These are phyloP conservation scores for Platyscapa corneri DNA, from an alignment of 1,140 invertebrate species.

Conservation along the genomic window DNA sequence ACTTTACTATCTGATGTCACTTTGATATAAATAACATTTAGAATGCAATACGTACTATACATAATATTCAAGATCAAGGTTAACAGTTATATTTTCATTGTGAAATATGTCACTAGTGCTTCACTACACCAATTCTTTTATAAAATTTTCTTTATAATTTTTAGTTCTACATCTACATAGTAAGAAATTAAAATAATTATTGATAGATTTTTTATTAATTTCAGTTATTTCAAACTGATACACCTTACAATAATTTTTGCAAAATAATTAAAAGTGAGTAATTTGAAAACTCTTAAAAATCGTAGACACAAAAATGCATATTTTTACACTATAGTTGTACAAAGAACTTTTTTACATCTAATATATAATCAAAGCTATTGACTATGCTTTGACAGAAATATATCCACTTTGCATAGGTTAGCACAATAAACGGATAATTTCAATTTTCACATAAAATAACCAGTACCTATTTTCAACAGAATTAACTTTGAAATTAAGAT, in stretches of 20 bases:
- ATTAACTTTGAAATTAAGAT: constrained; percentile 36
- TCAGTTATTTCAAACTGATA: constrained; percentile 41
- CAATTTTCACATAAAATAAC: constrained; percentile 18
- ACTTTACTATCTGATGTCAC: not conserved
- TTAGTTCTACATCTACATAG: constrained; percentile 49
- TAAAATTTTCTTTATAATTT: constrained; percentile 46
- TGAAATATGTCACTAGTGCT: not conserved
- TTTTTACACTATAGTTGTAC: constrained; percentile 30
- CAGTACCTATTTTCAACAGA: constrained; percentile 37
- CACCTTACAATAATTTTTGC: constrained; percentile 44
- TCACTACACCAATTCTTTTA: not conserved
- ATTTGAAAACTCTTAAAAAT: constrained; percentile 36
- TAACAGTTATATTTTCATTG: not conserved
- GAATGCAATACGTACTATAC: not conserved
- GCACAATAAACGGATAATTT: constrained; percentile 22
- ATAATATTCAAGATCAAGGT: not conserved
- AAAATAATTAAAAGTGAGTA: constrained; percentile 34
- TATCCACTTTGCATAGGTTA: not conserved
- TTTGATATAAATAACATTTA: not conserved
- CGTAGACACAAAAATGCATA: not conserved
- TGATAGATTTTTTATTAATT: constrained; percentile 39
- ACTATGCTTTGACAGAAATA: constrained; percentile 34
- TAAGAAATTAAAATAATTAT: constrained; percentile 1
- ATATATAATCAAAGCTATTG: constrained; percentile 39
- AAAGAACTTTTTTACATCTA: constrained; percentile 44